These are phyloP conservation scores for Leptinotarsa juncta DNA, from an alignment of 2,888 invertebrate species.

Conservation along the genomic window DNA sequence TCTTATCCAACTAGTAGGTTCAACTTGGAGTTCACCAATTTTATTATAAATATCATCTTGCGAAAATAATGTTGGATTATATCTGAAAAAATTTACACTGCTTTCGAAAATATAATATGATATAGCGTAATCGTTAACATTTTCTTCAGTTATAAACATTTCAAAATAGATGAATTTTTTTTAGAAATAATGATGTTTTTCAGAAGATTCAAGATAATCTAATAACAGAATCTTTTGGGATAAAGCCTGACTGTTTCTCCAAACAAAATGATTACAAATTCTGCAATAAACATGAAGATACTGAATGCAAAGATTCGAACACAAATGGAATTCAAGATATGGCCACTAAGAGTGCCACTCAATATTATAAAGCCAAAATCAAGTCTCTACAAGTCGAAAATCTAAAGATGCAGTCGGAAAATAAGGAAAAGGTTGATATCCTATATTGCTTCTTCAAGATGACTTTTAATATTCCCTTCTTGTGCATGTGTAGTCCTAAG, in stretches of 20 bases:
- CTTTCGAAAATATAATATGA: too few species aligned
- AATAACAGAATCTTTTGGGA: constrained; percentile 51
- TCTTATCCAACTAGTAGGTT: too few species aligned
- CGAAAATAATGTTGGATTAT: too few species aligned
- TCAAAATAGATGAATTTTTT: too few species aligned
- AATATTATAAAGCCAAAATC: constrained; percentile 61
- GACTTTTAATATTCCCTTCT: too few species aligned
- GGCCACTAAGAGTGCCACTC: constrained; percentile 58
- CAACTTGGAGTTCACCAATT: too few species aligned
- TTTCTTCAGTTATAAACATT: too few species aligned
- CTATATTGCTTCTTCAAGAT: not conserved
- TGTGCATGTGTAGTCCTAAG: too few species aligned
- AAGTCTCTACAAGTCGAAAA: constrained; percentile 58
- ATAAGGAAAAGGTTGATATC: constrained; percentile 55
- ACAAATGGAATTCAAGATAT: constrained; percentile 55
- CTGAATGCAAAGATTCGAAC: constrained; percentile 29
- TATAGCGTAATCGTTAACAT: too few species aligned
- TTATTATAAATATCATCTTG: too few species aligned
- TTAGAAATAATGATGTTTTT: constrained; percentile 25
- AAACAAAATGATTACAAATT: constrained; percentile 42
- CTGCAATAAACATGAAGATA: constrained; percentile 30
- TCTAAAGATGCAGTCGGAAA: constrained; percentile 56
- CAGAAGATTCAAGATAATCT: constrained; percentile 59
- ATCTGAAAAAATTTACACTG: too few species aligned
- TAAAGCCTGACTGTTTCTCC: constrained; percentile 43